Percentiles rank a stretch among this genome's conserved stretches.
Conservation (phyloP, 1,140 invertebrate genomes). For the Eulimnadia texana region DNA sequence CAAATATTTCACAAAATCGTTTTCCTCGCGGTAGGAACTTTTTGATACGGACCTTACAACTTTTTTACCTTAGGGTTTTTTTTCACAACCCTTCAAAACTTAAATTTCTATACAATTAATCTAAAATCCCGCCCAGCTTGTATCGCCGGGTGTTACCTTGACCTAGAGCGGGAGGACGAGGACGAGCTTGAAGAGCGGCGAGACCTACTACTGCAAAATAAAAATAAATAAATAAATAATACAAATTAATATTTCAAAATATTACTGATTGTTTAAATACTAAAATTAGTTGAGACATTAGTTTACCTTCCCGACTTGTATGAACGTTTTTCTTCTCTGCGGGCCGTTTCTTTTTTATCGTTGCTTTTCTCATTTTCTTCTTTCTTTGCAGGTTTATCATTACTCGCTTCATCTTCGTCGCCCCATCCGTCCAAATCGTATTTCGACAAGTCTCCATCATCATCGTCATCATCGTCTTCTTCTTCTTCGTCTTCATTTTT, state of each 20-base stretch:
- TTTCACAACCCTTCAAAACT: no score
- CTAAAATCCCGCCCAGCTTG: neutral
- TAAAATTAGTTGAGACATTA: no score
- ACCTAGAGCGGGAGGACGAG: conserved; percentile 8
- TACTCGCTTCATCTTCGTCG: conserved; percentile 28
- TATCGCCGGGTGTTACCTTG: conserved; percentile 9
- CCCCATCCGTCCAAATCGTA: conserved; percentile 64
- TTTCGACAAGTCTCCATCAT: conserved; percentile 56
- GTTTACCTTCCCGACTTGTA: no score
- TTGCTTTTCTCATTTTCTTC: conserved; percentile 18
- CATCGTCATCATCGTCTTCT: conserved; percentile 35
- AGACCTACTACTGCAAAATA: conserved; percentile 2
- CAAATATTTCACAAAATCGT: neutral
- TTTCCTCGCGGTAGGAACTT: neutral
- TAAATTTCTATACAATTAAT: neutral
- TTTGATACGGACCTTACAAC: conserved; percentile 11
- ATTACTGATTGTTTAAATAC: neutral
- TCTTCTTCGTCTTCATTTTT: conserved; percentile 34
- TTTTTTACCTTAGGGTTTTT: no score
- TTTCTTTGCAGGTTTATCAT: conserved; percentile 20
- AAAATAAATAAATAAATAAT: neutral
- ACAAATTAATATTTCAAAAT: neutral
- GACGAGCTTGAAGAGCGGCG: conserved; percentile 10
- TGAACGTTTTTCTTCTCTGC: neutral
- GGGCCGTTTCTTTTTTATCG: neutral